Evolutionary conservation across 2,888 invertebrate species (phyloP).

Genomic region (Chirona hameri): DNA sequence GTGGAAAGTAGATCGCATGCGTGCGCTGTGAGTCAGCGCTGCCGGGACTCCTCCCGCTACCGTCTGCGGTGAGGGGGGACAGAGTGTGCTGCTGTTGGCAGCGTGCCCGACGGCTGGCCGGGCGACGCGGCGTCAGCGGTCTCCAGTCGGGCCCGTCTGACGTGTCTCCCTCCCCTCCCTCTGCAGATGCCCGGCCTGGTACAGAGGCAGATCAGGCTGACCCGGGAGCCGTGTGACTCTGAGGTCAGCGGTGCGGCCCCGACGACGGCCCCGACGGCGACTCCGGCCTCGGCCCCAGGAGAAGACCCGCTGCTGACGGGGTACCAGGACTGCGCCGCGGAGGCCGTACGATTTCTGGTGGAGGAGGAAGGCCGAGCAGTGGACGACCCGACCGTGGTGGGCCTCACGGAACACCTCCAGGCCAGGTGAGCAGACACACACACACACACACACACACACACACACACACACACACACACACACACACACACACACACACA

Average conservation of each 20-base stretch:
- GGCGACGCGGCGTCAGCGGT: too few relatives aligned
- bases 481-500: too few relatives aligned
- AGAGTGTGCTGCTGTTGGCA: neutral
- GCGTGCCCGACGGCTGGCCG: neutral
- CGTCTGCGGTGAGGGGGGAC: neutral
- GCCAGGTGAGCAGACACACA: neutral
- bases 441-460: neutral
- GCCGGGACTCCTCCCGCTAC: too few relatives aligned
- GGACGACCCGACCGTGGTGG: slow-evolving; percentile 9
- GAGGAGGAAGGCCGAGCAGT: slow-evolving; percentile 4
- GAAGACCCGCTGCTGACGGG: neutral
- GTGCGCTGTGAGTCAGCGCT: too few relatives aligned
- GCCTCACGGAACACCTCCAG: slow-evolving; percentile 22
- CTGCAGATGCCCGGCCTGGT: slow-evolving; percentile 3
- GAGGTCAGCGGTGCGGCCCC: neutral
- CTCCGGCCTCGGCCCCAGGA: neutral
- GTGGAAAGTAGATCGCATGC: too few relatives aligned
- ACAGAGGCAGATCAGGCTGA: neutral
- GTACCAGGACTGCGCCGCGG: slow-evolving; percentile 1
- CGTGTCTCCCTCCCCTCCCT: neutral
- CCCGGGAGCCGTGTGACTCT: neutral
- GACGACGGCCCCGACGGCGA: neutral
- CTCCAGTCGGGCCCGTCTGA: neutral
- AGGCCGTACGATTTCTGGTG: slow-evolving; percentile 13
- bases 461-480: too few relatives aligned